phyloP scores from a whole-genome alignment of 2,113 vertebrate species.

The Platysteira castanea region DNA sequence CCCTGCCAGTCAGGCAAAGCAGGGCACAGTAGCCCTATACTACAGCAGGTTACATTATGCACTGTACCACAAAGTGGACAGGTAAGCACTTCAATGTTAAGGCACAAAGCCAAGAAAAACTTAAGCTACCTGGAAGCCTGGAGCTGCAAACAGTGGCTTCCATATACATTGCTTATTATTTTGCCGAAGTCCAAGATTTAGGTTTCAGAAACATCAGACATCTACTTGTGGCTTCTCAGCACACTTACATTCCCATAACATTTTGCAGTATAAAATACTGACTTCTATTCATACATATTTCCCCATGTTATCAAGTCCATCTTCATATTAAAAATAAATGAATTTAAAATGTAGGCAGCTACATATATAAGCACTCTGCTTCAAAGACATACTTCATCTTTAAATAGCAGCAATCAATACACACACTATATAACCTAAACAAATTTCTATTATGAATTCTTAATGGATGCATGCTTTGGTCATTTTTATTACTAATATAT shows the following conservation, averaged over 20 bases:
- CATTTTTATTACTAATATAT: slow-evolving; percentile 64
- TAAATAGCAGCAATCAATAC: slow-evolving; percentile 55
- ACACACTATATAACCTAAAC: slow-evolving; percentile 34
- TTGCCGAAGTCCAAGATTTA: neutral
- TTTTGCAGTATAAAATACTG: neutral
- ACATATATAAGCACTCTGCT: slow-evolving; percentile 17
- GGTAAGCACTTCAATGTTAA: neutral
- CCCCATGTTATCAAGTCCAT: slow-evolving; percentile 2
- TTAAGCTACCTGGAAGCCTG: neutral
- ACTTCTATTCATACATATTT: neutral
- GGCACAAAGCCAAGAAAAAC: neutral
- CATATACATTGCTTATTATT: neutral
- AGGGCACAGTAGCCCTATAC: neutral
- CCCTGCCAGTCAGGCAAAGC: neutral
- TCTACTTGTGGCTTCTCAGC: neutral
- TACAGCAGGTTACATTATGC: neutral
- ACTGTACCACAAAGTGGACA: neutral
- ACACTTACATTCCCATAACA: neutral
- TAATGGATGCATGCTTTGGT: slow-evolving; percentile 48
- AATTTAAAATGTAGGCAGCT: slow-evolving; percentile 30
- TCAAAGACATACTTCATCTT: slow-evolving; percentile 46
- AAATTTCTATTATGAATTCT: slow-evolving; percentile 60
- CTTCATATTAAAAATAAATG: slow-evolving; percentile 47
- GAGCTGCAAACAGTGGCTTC: neutral
- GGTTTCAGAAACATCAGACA: neutral